phyloP scores from a whole-genome alignment of 2,797 vertebrate species.

The Takifugu ocellatus region DNA sequence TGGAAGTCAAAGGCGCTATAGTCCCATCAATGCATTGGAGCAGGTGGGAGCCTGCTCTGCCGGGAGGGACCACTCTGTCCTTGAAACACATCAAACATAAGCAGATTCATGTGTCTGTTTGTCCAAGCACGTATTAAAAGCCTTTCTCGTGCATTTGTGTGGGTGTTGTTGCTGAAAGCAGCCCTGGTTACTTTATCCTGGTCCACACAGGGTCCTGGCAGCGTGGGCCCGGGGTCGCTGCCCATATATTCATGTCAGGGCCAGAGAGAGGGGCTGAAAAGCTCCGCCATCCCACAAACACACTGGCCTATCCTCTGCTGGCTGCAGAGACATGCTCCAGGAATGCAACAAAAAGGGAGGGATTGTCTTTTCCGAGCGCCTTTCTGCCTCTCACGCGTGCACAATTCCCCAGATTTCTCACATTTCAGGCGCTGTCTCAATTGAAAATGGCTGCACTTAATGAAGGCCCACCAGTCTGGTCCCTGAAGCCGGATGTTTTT shows the following conservation, averaged over 20 bases:
- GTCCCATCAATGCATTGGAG: conserved; percentile 17
- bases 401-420: conserved; percentile 32
- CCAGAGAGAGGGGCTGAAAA: conserved; percentile 43
- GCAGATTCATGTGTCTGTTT: conserved; percentile 41
- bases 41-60: conserved; percentile 35
- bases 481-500: conserved; percentile 51
- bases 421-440: conserved; percentile 37
- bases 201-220: conserved; percentile 53
- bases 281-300: conserved; percentile 33
- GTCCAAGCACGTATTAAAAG: conserved; percentile 53
- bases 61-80: conserved; percentile 28
- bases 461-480: conserved; percentile 42
- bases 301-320: conserved; percentile 45
- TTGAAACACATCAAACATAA: conserved; percentile 52
- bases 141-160: conserved; percentile 45
- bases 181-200: conserved; percentile 41
- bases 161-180: conserved; percentile 44
- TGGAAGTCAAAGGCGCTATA: conserved; percentile 46
- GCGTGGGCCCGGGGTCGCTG: conserved; percentile 21
- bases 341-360: conserved; percentile 33
- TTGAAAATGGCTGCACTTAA: conserved; percentile 61
- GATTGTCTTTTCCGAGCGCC: conserved; percentile 19
- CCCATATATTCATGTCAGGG: conserved; percentile 60
- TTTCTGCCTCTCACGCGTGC: conserved; percentile 30
- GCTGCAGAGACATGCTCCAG: conserved; percentile 37